These are phyloP conservation scores for Mythimna lalbum DNA, from an alignment of 2,888 invertebrate species.

Conservation along the genomic window DNA sequence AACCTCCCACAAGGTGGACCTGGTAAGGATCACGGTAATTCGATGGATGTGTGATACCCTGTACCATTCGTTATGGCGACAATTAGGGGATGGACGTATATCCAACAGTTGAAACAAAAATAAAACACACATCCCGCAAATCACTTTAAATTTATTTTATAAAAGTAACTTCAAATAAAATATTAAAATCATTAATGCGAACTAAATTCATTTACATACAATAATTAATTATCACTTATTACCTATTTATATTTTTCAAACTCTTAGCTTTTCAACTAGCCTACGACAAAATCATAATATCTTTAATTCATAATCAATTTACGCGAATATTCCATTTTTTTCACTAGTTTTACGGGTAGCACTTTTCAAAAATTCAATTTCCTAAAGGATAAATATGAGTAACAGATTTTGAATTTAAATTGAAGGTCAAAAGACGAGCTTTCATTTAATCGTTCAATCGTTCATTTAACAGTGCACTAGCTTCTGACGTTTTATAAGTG, in stretches of 20 bases:
- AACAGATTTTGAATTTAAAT: too few species aligned
- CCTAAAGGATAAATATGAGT: background rate
- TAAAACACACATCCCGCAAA: constrained; percentile 75
- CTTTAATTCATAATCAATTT: constrained; percentile 46
- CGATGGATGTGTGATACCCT: too few species aligned
- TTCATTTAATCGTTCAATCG: too few species aligned
- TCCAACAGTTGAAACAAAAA: constrained; percentile 37
- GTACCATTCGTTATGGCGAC: too few species aligned
- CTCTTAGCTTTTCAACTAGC: constrained; percentile 62
- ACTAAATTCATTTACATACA: constrained; percentile 68
- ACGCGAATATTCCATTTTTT: constrained; percentile 36
- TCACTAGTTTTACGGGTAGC: constrained; percentile 26
- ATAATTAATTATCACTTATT: constrained; percentile 55
- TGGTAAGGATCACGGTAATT: too few species aligned
- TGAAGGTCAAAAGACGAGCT: too few species aligned
- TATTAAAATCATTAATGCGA: constrained; percentile 75
- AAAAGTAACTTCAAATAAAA: constrained; percentile 83
- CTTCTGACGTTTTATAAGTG: too few species aligned
- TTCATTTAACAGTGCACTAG: too few species aligned
- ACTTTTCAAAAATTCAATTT: background rate
- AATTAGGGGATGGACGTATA: too few species aligned
- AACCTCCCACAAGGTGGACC: too few species aligned
- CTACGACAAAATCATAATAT: constrained; percentile 56
- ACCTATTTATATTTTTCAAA: constrained; percentile 58
- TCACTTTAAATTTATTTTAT: constrained; percentile 84